Evolutionary conservation across 2,797 vertebrate species (phyloP).

Genomic region (Periparus ater): DNA sequence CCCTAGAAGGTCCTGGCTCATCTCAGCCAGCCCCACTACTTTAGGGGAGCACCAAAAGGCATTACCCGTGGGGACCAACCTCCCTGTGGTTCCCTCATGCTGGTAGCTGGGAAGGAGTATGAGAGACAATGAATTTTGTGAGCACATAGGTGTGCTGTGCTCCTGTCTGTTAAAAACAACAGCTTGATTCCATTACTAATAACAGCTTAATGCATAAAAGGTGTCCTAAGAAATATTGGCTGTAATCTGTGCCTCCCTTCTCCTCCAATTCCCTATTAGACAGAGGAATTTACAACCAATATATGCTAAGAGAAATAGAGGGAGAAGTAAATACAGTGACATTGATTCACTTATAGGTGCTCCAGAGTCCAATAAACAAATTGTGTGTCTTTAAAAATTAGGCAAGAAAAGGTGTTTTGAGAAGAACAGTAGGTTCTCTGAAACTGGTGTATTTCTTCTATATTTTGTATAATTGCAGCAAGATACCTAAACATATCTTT

Average conservation of each 20-base stretch:
- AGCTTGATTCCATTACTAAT: not conserved
- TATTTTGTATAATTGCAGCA: not conserved
- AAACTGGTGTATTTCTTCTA: not conserved
- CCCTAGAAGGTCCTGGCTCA: not conserved
- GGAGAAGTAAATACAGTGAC: not conserved
- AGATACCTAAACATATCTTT: not conserved
- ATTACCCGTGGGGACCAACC: fast-evolving
- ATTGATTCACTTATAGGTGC: not conserved
- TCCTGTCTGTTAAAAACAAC: not conserved
- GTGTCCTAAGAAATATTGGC: not conserved
- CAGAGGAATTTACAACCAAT: not conserved
- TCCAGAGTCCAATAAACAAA: not conserved
- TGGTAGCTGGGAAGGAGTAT: not conserved
- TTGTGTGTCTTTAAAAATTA: not conserved
- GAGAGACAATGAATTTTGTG: not conserved
- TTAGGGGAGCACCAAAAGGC: not conserved
- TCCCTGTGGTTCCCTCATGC: not conserved
- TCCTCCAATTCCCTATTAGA: not conserved
- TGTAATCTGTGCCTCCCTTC: not conserved
- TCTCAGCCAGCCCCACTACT: not conserved
- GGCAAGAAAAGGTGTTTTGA: not conserved
- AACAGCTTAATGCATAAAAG: not conserved
- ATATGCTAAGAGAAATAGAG: not conserved
- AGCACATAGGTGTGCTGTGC: fast-evolving
- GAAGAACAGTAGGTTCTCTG: not conserved